phyloP scores from a whole-genome alignment of 2,888 invertebrate genomes.

The Lepidochitona cinerea region DNA sequence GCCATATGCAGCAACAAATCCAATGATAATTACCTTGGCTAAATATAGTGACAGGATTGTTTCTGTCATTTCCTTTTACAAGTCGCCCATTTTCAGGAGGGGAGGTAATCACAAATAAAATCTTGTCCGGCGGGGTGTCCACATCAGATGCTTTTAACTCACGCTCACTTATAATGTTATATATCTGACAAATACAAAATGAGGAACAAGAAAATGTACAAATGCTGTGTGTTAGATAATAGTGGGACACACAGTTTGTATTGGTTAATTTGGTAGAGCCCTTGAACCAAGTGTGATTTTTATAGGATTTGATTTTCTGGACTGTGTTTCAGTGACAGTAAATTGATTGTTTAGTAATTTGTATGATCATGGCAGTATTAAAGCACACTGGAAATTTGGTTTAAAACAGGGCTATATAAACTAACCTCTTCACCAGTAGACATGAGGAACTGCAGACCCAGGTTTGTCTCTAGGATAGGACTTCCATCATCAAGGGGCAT shows the following conservation, averaged over 20 bases:
- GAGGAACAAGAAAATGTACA: too few relatives aligned
- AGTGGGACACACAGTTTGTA: too few relatives aligned
- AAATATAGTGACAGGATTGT: constrained; percentile 44
- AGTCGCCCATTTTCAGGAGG: constrained; percentile 57
- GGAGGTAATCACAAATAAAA: constrained; percentile 54
- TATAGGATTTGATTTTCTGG: too few relatives aligned
- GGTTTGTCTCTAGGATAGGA: constrained; percentile 60
- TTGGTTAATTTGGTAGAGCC: too few relatives aligned
- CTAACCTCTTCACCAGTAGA: constrained; percentile 44
- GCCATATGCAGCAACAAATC: too few relatives aligned
- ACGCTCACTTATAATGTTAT: constrained; percentile 51
- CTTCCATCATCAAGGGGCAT: constrained; percentile 63
- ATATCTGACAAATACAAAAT: constrained; percentile 30
- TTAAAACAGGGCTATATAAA: too few relatives aligned
- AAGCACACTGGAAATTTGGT: too few relatives aligned
- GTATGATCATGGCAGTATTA: too few relatives aligned
- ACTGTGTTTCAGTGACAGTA: too few relatives aligned
- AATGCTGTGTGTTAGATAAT: background rate
- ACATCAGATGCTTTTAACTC: constrained; percentile 55
- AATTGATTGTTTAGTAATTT: too few relatives aligned
- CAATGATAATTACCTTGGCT: constrained; percentile 63
- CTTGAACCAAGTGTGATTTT: too few relatives aligned
- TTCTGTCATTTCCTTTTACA: constrained; percentile 45
- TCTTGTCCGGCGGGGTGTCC: constrained; percentile 49
- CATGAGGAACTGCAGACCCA: constrained; percentile 60